phyloP scores from a whole-genome alignment of 2,888 invertebrate species.

The Serripes groenlandicus region DNA sequence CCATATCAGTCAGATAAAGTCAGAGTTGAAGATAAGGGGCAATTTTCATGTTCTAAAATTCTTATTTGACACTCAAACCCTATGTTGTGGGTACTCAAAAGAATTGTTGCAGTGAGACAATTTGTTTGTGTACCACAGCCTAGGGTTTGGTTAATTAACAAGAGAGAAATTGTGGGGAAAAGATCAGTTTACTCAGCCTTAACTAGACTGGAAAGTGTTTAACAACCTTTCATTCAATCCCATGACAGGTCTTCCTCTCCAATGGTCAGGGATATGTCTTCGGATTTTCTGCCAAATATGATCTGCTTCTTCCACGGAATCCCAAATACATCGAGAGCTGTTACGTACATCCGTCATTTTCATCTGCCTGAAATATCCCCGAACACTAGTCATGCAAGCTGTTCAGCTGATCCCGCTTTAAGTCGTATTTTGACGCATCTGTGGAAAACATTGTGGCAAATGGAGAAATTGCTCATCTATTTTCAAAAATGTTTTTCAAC shows the following conservation, averaged over 20 bases:
- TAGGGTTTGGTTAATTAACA: too few relatives aligned
- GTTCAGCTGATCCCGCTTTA: not conserved
- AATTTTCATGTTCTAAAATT: too few relatives aligned
- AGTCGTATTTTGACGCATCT: not conserved
- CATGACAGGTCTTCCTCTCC: conserved; percentile 62
- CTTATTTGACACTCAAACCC: too few relatives aligned
- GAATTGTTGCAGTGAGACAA: too few relatives aligned
- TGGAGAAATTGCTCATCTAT: not conserved
- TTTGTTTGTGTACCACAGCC: too few relatives aligned
- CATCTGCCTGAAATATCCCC: conserved; percentile 64
- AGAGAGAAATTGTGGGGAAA: too few relatives aligned
- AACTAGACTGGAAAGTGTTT: too few relatives aligned
- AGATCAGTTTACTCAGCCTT: too few relatives aligned
- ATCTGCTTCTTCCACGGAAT: conserved; percentile 72
- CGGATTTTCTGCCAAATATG: conserved; percentile 75
- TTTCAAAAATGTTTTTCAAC: not conserved
- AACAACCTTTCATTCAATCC: conserved; percentile 81
- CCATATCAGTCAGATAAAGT: too few relatives aligned
- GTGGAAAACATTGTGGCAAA: conserved; percentile 9
- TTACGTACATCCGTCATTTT: conserved; percentile 75
- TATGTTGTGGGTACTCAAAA: too few relatives aligned
- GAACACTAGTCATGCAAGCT: not conserved
- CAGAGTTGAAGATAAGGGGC: too few relatives aligned
- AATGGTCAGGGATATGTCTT: conserved; percentile 71
- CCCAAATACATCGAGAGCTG: conserved; percentile 78